A percentile compares a stretch with the other conserved stretches of the same genome.
These are phyloP conservation scores for Acrobasis consociella DNA, from an alignment of 2,888 invertebrate genomes.

Conservation along the genomic window DNA sequence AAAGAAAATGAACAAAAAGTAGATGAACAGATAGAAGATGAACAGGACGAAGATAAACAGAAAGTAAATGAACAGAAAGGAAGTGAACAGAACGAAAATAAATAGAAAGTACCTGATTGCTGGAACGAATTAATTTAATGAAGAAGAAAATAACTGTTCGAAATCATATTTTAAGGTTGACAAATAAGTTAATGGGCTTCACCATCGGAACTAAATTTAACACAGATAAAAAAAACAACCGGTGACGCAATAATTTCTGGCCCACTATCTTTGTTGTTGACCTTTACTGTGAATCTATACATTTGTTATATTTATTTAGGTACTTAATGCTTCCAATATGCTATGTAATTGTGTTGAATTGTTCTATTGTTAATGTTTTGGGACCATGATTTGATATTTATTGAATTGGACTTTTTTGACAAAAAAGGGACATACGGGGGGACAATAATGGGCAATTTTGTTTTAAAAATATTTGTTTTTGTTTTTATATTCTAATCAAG, in stretches of 20 bases:
- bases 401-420: conserved; percentile 1
- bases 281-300: background rate
- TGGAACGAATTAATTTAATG: background rate
- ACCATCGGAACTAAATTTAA: too few relatives aligned
- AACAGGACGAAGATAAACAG: too few relatives aligned
- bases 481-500: background rate
- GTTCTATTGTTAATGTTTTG: background rate
- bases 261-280: too few relatives aligned
- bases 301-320: conserved; percentile 15
- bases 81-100: background rate
- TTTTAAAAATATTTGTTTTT: too few relatives aligned
- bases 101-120: background rate
- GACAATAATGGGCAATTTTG: too few relatives aligned
- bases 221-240: too few relatives aligned
- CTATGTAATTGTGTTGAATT: background rate
- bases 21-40: too few relatives aligned
- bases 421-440: background rate
- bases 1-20: too few relatives aligned
- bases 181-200: too few relatives aligned
- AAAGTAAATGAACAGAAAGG: too few relatives aligned
- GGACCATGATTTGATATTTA: conserved; percentile 11
- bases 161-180: background rate
- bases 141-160: background rate
- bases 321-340: conserved; percentile 19
- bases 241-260: too few relatives aligned